Percentiles rank a stretch among this genome's conserved stretches.
These are phyloP conservation scores for Microcebus murinus DNA, from an alignment of 2,113 vertebrate species.

Conservation along the genomic window DNA sequence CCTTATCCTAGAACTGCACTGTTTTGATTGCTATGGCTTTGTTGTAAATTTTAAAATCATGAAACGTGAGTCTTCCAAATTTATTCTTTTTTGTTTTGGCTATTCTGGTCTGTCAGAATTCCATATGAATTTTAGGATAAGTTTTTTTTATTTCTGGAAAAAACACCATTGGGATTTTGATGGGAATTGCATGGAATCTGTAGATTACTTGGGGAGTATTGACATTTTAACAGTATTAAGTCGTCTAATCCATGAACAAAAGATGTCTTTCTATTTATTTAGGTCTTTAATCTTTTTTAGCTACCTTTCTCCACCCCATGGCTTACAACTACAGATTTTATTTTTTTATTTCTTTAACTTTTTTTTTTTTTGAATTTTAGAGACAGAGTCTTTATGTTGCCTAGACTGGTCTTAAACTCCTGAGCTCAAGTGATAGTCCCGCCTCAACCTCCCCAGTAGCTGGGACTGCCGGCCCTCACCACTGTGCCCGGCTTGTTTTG, in stretches of 20 bases:
- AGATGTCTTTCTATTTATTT: background rate
- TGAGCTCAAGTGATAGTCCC: too few species aligned
- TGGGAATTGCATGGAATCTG: background rate
- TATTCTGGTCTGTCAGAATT: background rate
- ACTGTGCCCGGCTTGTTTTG: background rate
- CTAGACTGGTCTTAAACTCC: too few species aligned
- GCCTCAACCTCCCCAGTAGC: too few species aligned
- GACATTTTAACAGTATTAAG: background rate
- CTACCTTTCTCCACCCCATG: too few species aligned
- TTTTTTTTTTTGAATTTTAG: too few species aligned
- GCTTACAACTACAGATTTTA: too few species aligned
- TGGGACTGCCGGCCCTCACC: too few species aligned
- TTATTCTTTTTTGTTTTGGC: background rate
- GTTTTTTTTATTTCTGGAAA: background rate
- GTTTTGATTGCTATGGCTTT: background rate
- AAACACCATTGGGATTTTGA: background rate
- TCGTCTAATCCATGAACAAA: background rate
- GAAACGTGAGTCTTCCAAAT: background rate
- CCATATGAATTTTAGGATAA: background rate
- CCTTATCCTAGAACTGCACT: background rate
- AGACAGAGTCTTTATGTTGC: too few species aligned
- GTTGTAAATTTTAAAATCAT: background rate
- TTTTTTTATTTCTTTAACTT: too few species aligned
- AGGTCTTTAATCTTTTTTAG: background rate
- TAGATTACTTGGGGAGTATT: background rate